Percentiles rank a stretch among this genome's conserved stretches.
Conservation (phyloP, 23 tunicate species). For the Diplosoma virens region DNA sequence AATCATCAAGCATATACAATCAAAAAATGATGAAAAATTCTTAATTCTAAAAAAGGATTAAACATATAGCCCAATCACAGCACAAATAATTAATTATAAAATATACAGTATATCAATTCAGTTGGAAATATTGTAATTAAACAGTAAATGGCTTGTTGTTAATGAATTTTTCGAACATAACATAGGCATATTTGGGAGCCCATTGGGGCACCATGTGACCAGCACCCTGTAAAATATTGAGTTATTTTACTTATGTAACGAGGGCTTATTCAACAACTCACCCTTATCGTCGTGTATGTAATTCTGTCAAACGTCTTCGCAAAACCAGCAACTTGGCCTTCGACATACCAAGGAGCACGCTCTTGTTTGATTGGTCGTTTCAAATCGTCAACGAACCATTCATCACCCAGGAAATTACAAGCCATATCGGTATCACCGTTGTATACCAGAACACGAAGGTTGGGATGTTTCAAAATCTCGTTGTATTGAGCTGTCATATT, state of each 20-base stretch:
- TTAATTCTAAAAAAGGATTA: too few species aligned
- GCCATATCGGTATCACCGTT: slow-evolving; percentile 95
- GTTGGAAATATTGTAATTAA: not conserved
- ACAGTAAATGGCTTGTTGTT: slow-evolving; percentile 47
- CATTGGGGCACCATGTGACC: slow-evolving; percentile 99
- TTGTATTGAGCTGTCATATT: slow-evolving; percentile 52
- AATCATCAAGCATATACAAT: too few species aligned
- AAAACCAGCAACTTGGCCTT: slow-evolving; percentile 84
- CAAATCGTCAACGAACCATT: slow-evolving; percentile 66
- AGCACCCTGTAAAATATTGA: slow-evolving; percentile 69
- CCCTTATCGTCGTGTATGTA: slow-evolving; percentile 79
- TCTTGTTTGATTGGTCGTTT: slow-evolving; percentile 11
- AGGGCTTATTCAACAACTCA: too few species aligned
- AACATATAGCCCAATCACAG: too few species aligned
- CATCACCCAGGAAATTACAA: slow-evolving; percentile 77
- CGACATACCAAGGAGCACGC: slow-evolving; percentile 69
- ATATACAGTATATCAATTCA: not conserved
- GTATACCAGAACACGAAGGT: slow-evolving; percentile 50
- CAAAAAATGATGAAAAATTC: too few species aligned
- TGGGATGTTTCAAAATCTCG: slow-evolving; percentile 13
- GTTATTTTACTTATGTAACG: not conserved
- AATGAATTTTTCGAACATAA: slow-evolving; percentile 84
- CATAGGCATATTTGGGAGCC: slow-evolving; percentile 78
- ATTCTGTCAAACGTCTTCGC: slow-evolving; percentile 31
- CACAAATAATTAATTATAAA: too few species aligned